These are phyloP conservation scores for Steinernema feltiae DNA, from an alignment of 1,140 invertebrate species.

Conservation along the genomic window DNA sequence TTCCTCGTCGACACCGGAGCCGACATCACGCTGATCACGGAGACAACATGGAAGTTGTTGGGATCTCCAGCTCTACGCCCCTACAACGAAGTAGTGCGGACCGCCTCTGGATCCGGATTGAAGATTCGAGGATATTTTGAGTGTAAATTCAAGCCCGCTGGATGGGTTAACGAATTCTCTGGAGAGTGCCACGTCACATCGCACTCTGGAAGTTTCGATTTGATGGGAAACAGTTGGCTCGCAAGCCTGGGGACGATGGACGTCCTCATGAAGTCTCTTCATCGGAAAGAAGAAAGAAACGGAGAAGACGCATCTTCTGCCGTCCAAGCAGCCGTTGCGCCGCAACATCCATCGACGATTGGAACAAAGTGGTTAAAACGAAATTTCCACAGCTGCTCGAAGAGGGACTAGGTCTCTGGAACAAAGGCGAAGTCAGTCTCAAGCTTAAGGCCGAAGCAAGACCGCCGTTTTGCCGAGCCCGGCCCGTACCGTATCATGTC, in stretches of 20 bases:
- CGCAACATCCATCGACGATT: neutral
- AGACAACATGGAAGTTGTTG: neutral
- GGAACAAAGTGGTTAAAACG: neutral
- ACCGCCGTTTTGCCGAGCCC: slow-evolving; percentile 30
- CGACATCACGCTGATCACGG: neutral
- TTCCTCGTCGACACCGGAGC: slow-evolving; percentile 16
- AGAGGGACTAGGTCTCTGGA: neutral
- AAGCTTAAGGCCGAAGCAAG: slow-evolving; percentile 27
- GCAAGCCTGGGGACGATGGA: neutral
- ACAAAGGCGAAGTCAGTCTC: slow-evolving; percentile 16
- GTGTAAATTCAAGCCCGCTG: neutral
- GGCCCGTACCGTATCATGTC: slow-evolving; percentile 48
- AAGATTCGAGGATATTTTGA: neutral
- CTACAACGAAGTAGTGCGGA: neutral
- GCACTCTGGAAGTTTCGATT: neutral
- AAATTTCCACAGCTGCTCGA: neutral
- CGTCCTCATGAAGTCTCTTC: no score
- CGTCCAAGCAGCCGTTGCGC: neutral
- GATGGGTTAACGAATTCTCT: no score
- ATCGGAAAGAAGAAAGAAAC: no score
- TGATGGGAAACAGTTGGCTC: neutral
- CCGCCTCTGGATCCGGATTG: neutral
- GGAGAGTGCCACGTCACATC: slow-evolving; percentile 2
- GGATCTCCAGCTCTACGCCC: neutral
- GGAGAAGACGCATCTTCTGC: no score